phyloP scores from a whole-genome alignment of 2,888 invertebrate genomes.

The Apodemia hepburni region DNA sequence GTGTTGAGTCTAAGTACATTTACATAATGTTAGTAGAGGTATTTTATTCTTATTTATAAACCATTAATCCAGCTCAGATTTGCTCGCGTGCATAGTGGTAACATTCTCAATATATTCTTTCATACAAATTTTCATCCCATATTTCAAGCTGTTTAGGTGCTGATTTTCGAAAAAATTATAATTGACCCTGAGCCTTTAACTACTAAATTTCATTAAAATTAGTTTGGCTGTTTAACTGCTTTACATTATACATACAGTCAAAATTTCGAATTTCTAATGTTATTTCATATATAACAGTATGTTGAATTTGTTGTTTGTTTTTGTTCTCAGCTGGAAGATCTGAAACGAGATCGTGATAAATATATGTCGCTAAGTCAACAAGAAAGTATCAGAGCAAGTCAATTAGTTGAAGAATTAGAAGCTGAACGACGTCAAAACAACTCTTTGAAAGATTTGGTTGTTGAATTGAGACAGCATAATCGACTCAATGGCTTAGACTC shows the following conservation, averaged over 20 bases:
- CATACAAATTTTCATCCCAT: too few relatives aligned
- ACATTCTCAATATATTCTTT: too few relatives aligned
- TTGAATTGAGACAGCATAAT: too few relatives aligned
- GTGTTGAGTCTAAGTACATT: background rate
- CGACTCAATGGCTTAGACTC: too few relatives aligned
- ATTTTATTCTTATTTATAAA: background rate
- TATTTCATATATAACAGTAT: background rate
- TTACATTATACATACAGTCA: too few relatives aligned
- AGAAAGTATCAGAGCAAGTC: constrained; percentile 43
- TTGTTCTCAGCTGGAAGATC: constrained; percentile 63
- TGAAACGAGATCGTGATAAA: constrained; percentile 62
- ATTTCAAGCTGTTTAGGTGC: too few relatives aligned
- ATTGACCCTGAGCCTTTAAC: background rate
- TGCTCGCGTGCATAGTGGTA: too few relatives aligned
- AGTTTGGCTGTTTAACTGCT: too few relatives aligned
- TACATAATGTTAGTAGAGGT: background rate
- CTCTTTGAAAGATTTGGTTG: too few relatives aligned
- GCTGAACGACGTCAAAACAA: too few relatives aligned
- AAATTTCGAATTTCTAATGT: too few relatives aligned
- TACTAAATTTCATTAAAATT: background rate
- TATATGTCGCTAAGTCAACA: constrained; percentile 50
- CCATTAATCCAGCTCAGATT: background rate
- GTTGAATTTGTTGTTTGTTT: background rate
- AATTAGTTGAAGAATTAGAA: constrained; percentile 54
- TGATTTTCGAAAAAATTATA: too few relatives aligned